Base-by-base conservation (phyloP, 2,888 invertebrate genomes). In the Spodoptera exigua region DNA sequence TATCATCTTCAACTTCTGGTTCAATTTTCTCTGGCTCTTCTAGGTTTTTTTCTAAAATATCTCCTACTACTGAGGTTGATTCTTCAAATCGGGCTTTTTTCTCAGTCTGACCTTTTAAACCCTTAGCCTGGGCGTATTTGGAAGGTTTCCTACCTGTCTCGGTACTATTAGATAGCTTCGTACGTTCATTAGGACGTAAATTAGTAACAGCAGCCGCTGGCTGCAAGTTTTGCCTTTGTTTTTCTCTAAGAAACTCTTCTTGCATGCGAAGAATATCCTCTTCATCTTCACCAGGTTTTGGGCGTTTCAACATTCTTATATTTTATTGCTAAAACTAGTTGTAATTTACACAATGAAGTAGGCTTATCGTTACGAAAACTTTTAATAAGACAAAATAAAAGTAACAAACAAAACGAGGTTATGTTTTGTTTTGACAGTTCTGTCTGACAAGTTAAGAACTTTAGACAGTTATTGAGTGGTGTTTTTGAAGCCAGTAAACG, bases 191-290 rank as follows among this genome's bases (percentile, higher is more conserved):
- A n/a, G 77, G 81, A 1, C 88, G 86, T 70, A 93, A 70, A 87
- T 95, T 91, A 61, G 95, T 89, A 12, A 96, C 93, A 80, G 95
- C 95, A 0, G 96, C 97, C 0, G 97, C 95, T 2, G 96, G 95
- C 61, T 95, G 91, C 52, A 95, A 86, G 46, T 90, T 89, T 21
- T 94, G 92, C 72, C 95, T 95, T 61, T 94, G 94, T 63, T 95
- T 95, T 70, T 96, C 93, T 39, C 85, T 91, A 16, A 96, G 84
- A 82, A 96, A 97, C 69, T 96, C 96, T 75, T 96, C 95, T 83
- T 97, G 97, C 95, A 97, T 95, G 58, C 95, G 95, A 16, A 97
- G 89, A 36, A 97, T 94, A 80, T 97, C 97, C 13, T 96, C 96
- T 76, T 97, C 97, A 40, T 94, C 95, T 83, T 97, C 97, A 4